These are phyloP conservation scores for Marasmarcha lunaedactyla DNA, from an alignment of 2,888 invertebrate species.

Conservation along the genomic window DNA sequence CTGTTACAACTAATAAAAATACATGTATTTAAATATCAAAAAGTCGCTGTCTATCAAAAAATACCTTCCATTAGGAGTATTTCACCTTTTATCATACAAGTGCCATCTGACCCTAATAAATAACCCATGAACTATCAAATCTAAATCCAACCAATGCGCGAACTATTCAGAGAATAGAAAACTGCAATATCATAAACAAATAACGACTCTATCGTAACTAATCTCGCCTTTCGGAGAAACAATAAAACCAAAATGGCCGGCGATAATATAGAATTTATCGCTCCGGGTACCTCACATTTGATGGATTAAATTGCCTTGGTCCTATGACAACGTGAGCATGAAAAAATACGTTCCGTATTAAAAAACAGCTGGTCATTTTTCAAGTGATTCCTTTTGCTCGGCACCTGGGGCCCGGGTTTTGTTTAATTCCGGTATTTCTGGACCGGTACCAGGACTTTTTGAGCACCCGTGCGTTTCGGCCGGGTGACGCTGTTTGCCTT, in stretches of 20 bases:
- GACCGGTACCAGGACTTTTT: constrained; percentile 15
- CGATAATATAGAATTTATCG: constrained; percentile 66
- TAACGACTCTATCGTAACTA: constrained; percentile 24
- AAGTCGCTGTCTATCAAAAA: too few relatives aligned
- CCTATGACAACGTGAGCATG: constrained; percentile 68
- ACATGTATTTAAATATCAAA: too few relatives aligned
- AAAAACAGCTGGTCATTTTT: constrained; percentile 71
- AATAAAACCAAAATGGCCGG: constrained; percentile 61
- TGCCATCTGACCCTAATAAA: too few relatives aligned
- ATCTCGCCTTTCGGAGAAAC: constrained; percentile 38
- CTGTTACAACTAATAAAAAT: too few relatives aligned
- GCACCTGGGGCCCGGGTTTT: constrained; percentile 46
- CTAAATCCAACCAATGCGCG: neutral
- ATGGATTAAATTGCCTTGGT: constrained; percentile 71
- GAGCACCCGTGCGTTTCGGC: constrained; percentile 46
- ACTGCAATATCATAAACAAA: neutral
- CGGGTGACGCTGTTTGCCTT: constrained; percentile 38
- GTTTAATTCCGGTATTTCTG: constrained; percentile 14
- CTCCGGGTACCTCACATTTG: constrained; percentile 48
- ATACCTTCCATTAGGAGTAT: too few relatives aligned
- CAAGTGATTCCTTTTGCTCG: constrained; percentile 67
- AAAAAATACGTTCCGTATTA: constrained; percentile 66
- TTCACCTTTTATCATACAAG: too few relatives aligned
- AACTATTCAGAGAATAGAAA: neutral
- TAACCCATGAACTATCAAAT: too few relatives aligned